Evolutionary conservation across 2,888 invertebrate genomes (phyloP).

Genomic region (Rotaria magnacalcarata): DNA sequence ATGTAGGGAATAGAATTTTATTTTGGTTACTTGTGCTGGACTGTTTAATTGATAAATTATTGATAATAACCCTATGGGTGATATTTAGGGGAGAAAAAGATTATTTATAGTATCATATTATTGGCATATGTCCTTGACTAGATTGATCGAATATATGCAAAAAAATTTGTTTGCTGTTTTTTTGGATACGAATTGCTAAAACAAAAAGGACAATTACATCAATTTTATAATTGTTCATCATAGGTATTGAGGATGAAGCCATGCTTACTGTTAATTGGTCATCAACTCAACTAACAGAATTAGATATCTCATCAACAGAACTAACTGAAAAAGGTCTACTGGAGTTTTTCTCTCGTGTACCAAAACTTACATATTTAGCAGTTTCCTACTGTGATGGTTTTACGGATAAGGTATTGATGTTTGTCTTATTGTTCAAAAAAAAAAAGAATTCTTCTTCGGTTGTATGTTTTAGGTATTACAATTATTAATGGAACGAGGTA

Average conservation of each 20-base stretch:
- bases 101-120: background rate
- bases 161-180: no score
- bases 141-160: no score
- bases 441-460: no score
- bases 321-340: constrained; percentile 84
- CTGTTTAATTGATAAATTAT: background rate
- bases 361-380: constrained; percentile 73
- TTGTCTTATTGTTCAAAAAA: background rate
- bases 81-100: background rate
- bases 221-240: background rate
- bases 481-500: constrained; percentile 80
- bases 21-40: background rate
- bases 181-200: no score
- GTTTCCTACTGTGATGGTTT: constrained; percentile 96
- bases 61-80: background rate
- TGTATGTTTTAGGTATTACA: constrained; percentile 35
- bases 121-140: no score
- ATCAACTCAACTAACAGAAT: constrained; percentile 73
- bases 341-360: constrained; percentile 81
- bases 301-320: constrained; percentile 95
- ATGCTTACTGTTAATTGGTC: constrained; percentile 97
- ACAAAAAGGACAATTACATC: no score
- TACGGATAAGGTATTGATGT: constrained; percentile 71
- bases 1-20: background rate
- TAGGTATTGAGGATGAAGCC: constrained; percentile 81